Evolutionary conservation across 1,140 invertebrate genomes (phyloP).

Genomic region (Euborellia annulipes): DNA sequence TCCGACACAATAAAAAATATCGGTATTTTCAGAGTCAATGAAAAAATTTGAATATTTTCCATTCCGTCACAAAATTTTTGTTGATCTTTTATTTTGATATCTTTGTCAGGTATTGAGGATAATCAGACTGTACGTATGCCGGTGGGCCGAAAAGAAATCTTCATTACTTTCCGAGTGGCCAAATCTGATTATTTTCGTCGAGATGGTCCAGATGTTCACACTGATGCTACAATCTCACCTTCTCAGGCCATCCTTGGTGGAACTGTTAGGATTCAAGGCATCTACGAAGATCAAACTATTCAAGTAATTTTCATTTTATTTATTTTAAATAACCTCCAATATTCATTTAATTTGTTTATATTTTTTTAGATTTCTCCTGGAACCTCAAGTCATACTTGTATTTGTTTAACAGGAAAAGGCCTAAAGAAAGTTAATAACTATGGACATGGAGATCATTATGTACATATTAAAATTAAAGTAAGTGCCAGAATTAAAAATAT

Average conservation of each 20-base stretch:
- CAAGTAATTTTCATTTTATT: constrained; percentile 35
- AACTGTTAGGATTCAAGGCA: constrained; percentile 74
- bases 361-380: constrained; percentile 63
- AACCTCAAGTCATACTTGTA: constrained; percentile 79
- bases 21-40: no score
- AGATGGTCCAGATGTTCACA: constrained; percentile 89
- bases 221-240: constrained; percentile 69
- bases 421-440: constrained; percentile 78
- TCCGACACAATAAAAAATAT: no score
- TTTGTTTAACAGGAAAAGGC: constrained; percentile 78
- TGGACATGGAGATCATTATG: constrained; percentile 93
- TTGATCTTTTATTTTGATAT: not conserved
- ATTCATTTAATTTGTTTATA: constrained; percentile 9
- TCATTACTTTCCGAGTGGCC: constrained; percentile 83
- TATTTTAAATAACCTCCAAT: not conserved
- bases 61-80: no score
- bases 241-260: constrained; percentile 90
- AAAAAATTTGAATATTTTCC: no score
- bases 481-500: no score
- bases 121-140: constrained; percentile 90
- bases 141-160: constrained; percentile 78
- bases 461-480: constrained; percentile 77
- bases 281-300: constrained; percentile 86
- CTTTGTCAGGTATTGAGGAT: constrained; percentile 62
- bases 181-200: constrained; percentile 81